Percentiles rank a stretch among this genome's conserved stretches.
Evolutionary conservation across 2,888 invertebrate genomes (phyloP).

Genomic region (Oasisia sp.): DNA sequence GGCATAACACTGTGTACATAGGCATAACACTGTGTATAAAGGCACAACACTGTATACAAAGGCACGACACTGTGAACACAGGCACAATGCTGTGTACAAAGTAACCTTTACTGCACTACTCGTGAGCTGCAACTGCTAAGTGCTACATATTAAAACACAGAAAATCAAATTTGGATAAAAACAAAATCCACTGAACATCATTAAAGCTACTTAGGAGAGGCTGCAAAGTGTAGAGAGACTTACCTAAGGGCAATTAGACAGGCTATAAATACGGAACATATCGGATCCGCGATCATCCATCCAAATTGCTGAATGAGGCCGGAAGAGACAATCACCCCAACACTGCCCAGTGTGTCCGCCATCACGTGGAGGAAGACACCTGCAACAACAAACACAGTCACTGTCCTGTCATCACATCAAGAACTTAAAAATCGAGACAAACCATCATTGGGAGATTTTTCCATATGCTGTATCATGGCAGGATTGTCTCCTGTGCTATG

Average conservation of each 20-base stretch:
- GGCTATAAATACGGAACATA: slow-evolving; percentile 97
- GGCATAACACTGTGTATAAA: too few relatives aligned
- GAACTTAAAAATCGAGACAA: too few relatives aligned
- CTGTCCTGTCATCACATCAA: too few relatives aligned
- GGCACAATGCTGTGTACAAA: background rate
- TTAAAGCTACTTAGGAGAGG: background rate
- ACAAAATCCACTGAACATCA: background rate
- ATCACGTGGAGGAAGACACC: slow-evolving; percentile 96
- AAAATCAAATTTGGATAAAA: background rate
- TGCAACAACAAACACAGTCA: slow-evolving; percentile 39
- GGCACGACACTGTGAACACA: too few relatives aligned
- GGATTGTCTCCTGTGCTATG: too few relatives aligned
- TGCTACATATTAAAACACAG: background rate
- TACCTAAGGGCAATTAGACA: slow-evolving; percentile 89
- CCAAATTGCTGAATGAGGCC: slow-evolving; percentile 93
- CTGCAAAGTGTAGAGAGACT: slow-evolving; percentile 25
- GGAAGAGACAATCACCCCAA: slow-evolving; percentile 95
- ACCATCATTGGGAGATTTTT: too few relatives aligned
- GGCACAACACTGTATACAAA: too few relatives aligned
- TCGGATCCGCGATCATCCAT: slow-evolving; percentile 98
- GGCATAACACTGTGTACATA: too few relatives aligned
- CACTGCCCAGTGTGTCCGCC: slow-evolving; percentile 95
- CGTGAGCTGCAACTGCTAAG: too few relatives aligned
- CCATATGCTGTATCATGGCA: too few relatives aligned
- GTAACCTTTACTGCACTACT: background rate